These are phyloP conservation scores for Malurus cyaneus DNA, from an alignment of 2,113 vertebrate species.

Conservation along the genomic window DNA sequence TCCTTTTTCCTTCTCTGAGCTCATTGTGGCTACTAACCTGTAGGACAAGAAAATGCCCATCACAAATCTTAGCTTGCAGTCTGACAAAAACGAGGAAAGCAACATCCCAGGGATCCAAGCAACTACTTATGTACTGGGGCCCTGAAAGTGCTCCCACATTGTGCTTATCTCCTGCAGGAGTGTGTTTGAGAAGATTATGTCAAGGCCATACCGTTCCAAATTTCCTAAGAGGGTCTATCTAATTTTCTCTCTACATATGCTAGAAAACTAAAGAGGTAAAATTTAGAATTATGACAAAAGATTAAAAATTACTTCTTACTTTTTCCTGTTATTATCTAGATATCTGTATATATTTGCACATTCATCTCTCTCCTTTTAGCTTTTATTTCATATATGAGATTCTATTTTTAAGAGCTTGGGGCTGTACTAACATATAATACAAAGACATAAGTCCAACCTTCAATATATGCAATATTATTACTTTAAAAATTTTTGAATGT, in stretches of 20 bases:
- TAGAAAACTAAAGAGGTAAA: neutral
- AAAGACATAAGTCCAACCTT: neutral
- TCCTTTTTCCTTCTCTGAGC: neutral
- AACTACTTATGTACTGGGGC: neutral
- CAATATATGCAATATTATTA: neutral
- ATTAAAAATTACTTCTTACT: neutral
- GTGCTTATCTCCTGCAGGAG: neutral
- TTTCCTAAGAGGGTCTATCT: neutral
- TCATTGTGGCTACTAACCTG: neutral
- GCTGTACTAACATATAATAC: neutral
- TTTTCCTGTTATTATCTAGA: neutral
- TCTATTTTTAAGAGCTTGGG: neutral
- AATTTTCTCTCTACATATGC: neutral
- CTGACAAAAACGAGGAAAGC: neutral
- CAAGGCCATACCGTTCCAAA: neutral
- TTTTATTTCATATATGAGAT: neutral
- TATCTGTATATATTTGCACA: neutral
- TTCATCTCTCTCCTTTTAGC: neutral
- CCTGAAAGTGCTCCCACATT: neutral
- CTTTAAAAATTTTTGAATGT: neutral
- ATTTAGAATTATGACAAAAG: neutral
- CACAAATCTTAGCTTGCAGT: neutral
- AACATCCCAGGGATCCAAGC: neutral
- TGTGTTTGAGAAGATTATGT: neutral
- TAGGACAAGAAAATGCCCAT: neutral